phyloP scores from a whole-genome alignment of 2,888 invertebrate genomes.

The Mythimna albipuncta region DNA sequence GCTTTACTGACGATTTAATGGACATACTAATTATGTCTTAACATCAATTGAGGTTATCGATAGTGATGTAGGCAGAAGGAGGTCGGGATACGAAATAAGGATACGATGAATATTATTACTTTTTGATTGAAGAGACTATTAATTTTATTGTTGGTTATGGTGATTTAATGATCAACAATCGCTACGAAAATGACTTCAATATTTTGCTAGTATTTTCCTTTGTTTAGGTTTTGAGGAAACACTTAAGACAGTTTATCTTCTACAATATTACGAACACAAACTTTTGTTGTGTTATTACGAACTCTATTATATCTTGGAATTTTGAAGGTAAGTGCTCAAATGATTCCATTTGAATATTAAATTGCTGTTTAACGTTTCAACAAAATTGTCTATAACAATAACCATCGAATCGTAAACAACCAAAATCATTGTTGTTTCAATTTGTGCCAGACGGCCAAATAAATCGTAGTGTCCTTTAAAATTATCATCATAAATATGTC shows the following conservation, averaged over 20 bases:
- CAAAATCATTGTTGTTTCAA: background rate
- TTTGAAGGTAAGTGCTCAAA: background rate
- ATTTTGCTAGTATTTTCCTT: background rate
- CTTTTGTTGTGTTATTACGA: constrained; percentile 15
- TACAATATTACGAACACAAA: background rate
- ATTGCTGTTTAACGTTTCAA: background rate
- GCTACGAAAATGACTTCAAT: background rate
- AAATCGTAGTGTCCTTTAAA: background rate
- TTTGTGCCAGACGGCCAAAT: background rate
- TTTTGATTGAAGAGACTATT: constrained; percentile 1
- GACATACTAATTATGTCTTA: constrained; percentile 63
- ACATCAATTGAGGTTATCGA: constrained; percentile 60
- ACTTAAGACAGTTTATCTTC: background rate
- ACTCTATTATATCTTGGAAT: background rate
- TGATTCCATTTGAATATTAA: background rate
- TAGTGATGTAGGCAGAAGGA: constrained; percentile 23
- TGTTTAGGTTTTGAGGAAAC: background rate
- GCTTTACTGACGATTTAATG: constrained; percentile 66
- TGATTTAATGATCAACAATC: background rate
- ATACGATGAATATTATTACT: background rate
- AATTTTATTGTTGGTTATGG: background rate
- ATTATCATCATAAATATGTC: background rate
- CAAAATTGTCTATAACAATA: background rate
- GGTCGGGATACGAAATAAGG: background rate
- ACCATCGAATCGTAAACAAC: background rate